Evolutionary conservation across 2,888 invertebrate genomes (phyloP).

Genomic region (Cremastinae sp.): DNA sequence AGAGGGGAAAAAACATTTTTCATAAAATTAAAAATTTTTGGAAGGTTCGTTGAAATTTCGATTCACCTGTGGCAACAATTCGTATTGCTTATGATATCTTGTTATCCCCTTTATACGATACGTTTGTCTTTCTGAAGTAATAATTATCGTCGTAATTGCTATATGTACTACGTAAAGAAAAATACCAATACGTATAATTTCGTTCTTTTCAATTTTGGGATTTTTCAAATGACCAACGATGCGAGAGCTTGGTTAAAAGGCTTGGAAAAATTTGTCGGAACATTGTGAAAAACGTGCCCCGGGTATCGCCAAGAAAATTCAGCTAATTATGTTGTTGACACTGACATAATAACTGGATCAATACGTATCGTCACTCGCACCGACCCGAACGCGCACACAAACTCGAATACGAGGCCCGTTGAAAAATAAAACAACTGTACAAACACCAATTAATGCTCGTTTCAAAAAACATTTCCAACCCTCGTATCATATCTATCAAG

Average conservation of each 20-base stretch:
- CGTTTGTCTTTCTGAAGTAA: not conserved
- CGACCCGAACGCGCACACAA: not conserved
- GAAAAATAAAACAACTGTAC: conserved; percentile 31
- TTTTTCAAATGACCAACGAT: too few relatives aligned
- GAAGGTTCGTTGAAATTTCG: conserved; percentile 16
- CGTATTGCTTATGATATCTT: too few relatives aligned
- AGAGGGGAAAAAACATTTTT: not conserved
- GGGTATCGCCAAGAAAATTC: conserved; percentile 2
- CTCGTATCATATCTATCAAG: not conserved
- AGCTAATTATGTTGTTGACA: conserved; percentile 1
- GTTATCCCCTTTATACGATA: not conserved
- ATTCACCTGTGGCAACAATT: conserved; percentile 34
- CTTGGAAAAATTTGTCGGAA: not conserved
- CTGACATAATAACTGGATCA: conserved; percentile 13
- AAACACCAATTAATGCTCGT: conserved; percentile 20
- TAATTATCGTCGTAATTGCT: conserved; percentile 4
- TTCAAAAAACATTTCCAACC: not conserved
- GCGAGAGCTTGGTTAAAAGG: too few relatives aligned
- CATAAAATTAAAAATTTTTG: not conserved
- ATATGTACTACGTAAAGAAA: conserved; percentile 15
- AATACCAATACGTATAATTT: not conserved
- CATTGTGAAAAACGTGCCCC: not conserved
- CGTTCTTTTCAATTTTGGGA: too few relatives aligned
- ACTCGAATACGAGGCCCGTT: not conserved
- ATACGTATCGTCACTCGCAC: not conserved